Percentiles rank a stretch among this genome's conserved stretches.
These are phyloP conservation scores for Ameiurus melas DNA, from an alignment of 2,113 vertebrate genomes.

Conservation along the genomic window DNA sequence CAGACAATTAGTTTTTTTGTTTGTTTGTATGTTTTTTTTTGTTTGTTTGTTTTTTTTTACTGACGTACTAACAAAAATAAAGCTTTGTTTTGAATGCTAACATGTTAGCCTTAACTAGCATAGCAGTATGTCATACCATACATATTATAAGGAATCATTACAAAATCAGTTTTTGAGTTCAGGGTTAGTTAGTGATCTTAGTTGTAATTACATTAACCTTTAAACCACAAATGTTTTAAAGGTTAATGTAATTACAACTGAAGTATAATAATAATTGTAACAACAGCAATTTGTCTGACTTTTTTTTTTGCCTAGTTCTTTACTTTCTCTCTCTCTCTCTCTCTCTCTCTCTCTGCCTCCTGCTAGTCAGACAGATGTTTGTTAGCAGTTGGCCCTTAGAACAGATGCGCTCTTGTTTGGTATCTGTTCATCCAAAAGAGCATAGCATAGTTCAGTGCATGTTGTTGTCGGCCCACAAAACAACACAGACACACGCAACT, in stretches of 20 bases:
- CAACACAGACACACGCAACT: slow-evolving; percentile 1
- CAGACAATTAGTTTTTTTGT: neutral
- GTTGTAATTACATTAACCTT: too few relatives aligned
- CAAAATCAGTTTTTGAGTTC: neutral
- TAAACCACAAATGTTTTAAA: neutral
- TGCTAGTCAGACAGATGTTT: slow-evolving; percentile 41
- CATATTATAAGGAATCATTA: neutral
- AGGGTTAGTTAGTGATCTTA: neutral
- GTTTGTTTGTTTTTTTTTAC: neutral
- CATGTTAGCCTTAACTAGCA: neutral
- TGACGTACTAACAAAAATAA: neutral
- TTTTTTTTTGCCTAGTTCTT: neutral
- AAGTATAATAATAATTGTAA: neutral
- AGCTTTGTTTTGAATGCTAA: neutral
- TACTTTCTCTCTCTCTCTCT: neutral
- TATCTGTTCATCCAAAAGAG: slow-evolving; percentile 22
- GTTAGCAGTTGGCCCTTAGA: slow-evolving; percentile 31
- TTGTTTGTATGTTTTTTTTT: neutral
- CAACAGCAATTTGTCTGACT: neutral
- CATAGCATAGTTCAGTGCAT: slow-evolving; percentile 2
- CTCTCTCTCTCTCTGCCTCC: neutral
- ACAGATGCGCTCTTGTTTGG: slow-evolving; percentile 39
- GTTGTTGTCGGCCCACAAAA: slow-evolving; percentile 5
- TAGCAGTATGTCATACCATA: neutral
- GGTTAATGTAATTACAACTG: neutral